Evolutionary conservation across 2,888 invertebrate species (phyloP).

Genomic region (Melikaiella ostensackeni): DNA sequence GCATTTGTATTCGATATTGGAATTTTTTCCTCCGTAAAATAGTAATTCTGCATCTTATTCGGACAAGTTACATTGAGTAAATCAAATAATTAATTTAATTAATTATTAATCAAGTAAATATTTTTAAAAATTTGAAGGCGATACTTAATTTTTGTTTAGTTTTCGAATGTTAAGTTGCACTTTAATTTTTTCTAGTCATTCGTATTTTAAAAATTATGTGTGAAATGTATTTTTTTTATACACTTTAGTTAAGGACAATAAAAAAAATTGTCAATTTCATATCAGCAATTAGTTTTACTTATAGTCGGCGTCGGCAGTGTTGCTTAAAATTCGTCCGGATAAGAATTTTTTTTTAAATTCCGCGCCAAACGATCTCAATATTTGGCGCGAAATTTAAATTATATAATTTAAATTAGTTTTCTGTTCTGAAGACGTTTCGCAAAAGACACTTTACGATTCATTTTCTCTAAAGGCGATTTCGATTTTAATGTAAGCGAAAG

Average conservation of each 20-base stretch:
- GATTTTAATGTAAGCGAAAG: neutral
- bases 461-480: neutral
- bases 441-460: slow-evolving; percentile 21
- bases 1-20: slow-evolving; percentile 70
- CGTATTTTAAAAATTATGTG: slow-evolving; percentile 9
- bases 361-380: neutral
- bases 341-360: neutral
- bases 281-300: slow-evolving; percentile 30
- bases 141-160: slow-evolving; percentile 21
- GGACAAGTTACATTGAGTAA: slow-evolving; percentile 53
- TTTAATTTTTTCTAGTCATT: slow-evolving; percentile 27
- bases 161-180: neutral
- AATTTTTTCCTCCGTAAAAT: slow-evolving; percentile 53
- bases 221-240: neutral
- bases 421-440: neutral
- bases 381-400: neutral
- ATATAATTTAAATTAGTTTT: neutral
- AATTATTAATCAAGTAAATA: slow-evolving; percentile 3
- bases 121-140: slow-evolving; percentile 48
- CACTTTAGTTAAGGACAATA: neutral
- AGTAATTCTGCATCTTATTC: slow-evolving; percentile 58
- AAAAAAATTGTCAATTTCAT: slow-evolving; percentile 31
- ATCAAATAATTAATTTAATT: slow-evolving; percentile 41
- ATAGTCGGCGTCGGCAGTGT: slow-evolving; percentile 12
- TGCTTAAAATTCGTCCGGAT: slow-evolving; percentile 31